Base-by-base conservation (phyloP, 2,888 invertebrate species). In the Eupithecia tripunctaria region DNA sequence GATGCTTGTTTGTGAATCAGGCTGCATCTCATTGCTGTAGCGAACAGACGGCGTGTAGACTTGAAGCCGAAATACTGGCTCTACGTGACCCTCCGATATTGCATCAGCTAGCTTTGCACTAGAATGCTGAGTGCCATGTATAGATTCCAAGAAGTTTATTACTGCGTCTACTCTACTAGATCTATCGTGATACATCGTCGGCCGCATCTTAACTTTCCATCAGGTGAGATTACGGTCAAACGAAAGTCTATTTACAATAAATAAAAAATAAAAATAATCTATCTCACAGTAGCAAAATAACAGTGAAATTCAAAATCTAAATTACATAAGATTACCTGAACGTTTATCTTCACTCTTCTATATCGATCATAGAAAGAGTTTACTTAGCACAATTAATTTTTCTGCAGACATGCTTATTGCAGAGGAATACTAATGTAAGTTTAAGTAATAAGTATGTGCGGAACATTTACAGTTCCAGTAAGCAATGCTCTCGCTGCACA, bases 41-140 rank as follows among this genome's bases (percentile, higher is more conserved):
- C 25, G 67, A 72, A 60, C 84, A 84, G 78, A 77, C 82, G 84
- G 82, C 77, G 73, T 56, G 56, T 68, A 67, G 68, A 73, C 76
- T 78, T 81, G 82, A 77, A 81, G 80, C 79, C 84, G 80, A 86
- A 85, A 90, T 90, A 90, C 86, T 86, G 86, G 81, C 77, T 82
- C 84, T 82, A 90, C 91, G 90, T 90, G 90, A 87, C 88, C 81
- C 72, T 79, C 76, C 78, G 84, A 87, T 87, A 88, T 88, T 87
- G 86, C 86, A 82, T 85, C 85, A 84, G 83, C 85, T 82, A 83
- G 81, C 78, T 78, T 78, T 68, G 47, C 36, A 63, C 72, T 59
- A 47, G 68, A 71, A 64, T 67, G 62, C 67, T 60, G 66, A 64
- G 51, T 60, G 51, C 38, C 38, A 32, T 56, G 56, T 56, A 56